Evolutionary conservation across 2,797 vertebrate genomes (phyloP), one percentile per base, ranked within the genome.

Genomic region (Pangasius krempfi): DNA sequence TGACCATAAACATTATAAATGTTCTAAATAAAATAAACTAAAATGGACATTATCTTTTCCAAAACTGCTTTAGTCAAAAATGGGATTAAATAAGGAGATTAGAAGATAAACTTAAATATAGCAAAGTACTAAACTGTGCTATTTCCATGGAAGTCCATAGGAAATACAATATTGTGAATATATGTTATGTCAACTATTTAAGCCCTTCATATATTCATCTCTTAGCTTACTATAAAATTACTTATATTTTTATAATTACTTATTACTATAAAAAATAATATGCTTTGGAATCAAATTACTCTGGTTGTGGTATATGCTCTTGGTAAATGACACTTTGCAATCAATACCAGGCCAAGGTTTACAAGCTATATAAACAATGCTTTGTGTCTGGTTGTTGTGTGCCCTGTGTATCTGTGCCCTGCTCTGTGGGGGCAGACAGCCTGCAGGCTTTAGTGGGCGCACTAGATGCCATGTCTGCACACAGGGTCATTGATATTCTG

Each of bases 401-500:
- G 75, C 66, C 86, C 82, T 0, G 58, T 73, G 70, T 81, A 64
- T 60, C 70, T 33, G 40, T 86, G 60, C 58, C 81, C 92, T 93
- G 91, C 94, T 84, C 80, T 84, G 68, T 80, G 85, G 94, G 92
- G 76, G 27, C 73, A 93, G 93, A 94, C 94, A 95, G 94, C 93
- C 94, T 93, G 93, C 91, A 88, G 94, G 95, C 94, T 94, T 85
- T 80, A 50, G 85, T 87, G 83, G 87, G 78, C 87, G 62, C 87
- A 89, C 58, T 76, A 76, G 88, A 75, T 88, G 86, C 70, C 90
- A 87, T 95, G 94, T 94, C 94, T 95, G 93, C 93, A 95, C 93
- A 94, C 93, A 93, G 93, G 93, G 94, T 95, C 94, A 95, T 96
- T 96, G 94, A 94, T 95, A 96, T 96, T 95, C 95, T 93, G 94